A percentile compares a stretch with the other conserved stretches of the same genome.
These are phyloP conservation scores for Reticulitermes speratus DNA, from an alignment of 1,140 invertebrate genomes.

Conservation along the genomic window DNA sequence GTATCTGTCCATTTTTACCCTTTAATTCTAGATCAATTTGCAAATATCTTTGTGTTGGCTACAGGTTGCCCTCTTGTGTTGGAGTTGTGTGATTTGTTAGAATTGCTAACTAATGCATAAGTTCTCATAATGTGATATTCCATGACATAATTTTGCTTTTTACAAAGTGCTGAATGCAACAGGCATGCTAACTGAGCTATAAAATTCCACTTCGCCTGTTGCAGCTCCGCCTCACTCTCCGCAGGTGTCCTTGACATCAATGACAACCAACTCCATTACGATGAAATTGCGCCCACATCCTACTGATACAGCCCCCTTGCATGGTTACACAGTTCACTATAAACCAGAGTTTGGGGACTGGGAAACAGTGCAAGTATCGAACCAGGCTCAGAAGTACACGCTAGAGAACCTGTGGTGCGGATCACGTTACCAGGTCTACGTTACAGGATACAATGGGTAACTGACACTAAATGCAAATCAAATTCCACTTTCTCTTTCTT, in stretches of 20 bases:
- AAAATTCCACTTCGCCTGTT: neutral
- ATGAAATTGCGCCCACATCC: constrained; percentile 77
- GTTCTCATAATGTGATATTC: too few relatives aligned
- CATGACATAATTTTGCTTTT: too few relatives aligned
- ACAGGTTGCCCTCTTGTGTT: too few relatives aligned
- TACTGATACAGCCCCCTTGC: constrained; percentile 70
- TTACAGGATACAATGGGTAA: constrained; percentile 86
- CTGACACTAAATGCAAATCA: neutral
- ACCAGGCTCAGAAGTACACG: constrained; percentile 77
- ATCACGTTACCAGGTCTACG: constrained; percentile 88
- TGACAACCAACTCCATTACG: constrained; percentile 79
- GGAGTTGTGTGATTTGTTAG: too few relatives aligned
- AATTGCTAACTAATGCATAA: too few relatives aligned
- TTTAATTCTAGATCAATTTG: too few relatives aligned
- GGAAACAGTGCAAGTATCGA: constrained; percentile 77
- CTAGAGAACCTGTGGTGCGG: constrained; percentile 86
- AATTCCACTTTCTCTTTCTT: neutral
- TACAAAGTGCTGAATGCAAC: too few relatives aligned
- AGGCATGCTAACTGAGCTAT: too few relatives aligned
- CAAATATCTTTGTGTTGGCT: too few relatives aligned
- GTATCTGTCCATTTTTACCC: too few relatives aligned
- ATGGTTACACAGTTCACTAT: constrained; percentile 88
- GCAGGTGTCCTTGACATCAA: constrained; percentile 73
- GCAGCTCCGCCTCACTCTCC: constrained; percentile 81
- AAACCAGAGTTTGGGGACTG: constrained; percentile 91